A percentile compares a stretch with the other conserved stretches of the same genome.
phyloP scores from a whole-genome alignment of 2,797 vertebrate genomes.

The Cirrhinus mrigala region DNA sequence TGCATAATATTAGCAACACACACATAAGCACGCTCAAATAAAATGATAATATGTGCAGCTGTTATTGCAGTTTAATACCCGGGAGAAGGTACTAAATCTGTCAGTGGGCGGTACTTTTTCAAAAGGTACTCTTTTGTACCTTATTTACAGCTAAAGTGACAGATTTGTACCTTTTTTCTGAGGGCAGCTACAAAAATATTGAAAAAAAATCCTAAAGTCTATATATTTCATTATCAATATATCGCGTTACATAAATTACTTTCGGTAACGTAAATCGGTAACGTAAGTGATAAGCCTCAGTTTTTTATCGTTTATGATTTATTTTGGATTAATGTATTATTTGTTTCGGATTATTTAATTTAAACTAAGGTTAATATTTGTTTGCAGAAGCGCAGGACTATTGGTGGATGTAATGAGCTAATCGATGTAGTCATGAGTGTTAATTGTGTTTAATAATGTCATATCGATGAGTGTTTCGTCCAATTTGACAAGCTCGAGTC shows the following conservation, averaged over 20 bases:
- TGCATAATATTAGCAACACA: not conserved
- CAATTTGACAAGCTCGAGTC: constrained; percentile 37
- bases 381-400: not conserved
- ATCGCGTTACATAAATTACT: not conserved
- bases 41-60: not conserved
- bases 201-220: too few species aligned
- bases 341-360: constrained; percentile 1
- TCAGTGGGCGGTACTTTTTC: not conserved
- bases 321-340: not conserved
- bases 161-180: not conserved
- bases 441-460: constrained; percentile 51
- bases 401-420: constrained; percentile 30
- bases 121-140: not conserved
- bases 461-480: constrained; percentile 49
- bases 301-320: not conserved
- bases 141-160: not conserved
- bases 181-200: not conserved
- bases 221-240: too few species aligned
- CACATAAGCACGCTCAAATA: not conserved
- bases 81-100: too few species aligned
- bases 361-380: not conserved
- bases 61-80: not conserved
- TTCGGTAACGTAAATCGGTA: not conserved
- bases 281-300: not conserved
- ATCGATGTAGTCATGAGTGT: constrained; percentile 41